Conservation (phyloP, 2,113 vertebrate genomes). For the Nesogale talazaci region DNA sequence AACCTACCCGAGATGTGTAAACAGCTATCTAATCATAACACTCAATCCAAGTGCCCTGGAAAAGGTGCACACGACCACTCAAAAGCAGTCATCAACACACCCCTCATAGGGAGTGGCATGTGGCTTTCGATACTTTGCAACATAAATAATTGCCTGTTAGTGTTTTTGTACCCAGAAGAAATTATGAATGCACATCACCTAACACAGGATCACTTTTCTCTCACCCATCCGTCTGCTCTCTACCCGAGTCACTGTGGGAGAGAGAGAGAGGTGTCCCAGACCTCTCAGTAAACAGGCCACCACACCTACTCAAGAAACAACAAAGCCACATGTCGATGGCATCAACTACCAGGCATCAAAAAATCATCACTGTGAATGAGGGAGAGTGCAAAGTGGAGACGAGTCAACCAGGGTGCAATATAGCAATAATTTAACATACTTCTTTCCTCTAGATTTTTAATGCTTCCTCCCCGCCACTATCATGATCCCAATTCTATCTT, state of each 20-base stretch:
- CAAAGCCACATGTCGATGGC: too few relatives aligned
- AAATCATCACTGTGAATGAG: too few relatives aligned
- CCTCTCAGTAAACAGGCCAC: neutral
- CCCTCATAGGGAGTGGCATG: neutral
- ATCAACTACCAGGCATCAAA: too few relatives aligned
- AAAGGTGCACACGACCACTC: neutral
- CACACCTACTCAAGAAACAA: too few relatives aligned
- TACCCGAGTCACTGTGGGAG: neutral
- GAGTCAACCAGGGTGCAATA: too few relatives aligned
- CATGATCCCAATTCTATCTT: too few relatives aligned
- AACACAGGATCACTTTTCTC: neutral
- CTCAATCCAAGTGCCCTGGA: neutral
- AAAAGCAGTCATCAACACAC: neutral
- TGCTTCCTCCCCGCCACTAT: too few relatives aligned
- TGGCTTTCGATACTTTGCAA: neutral
- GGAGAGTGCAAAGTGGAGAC: too few relatives aligned
- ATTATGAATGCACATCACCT: neutral
- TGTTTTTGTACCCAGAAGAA: neutral
- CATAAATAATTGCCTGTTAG: neutral
- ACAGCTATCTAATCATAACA: neutral
- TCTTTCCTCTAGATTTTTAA: too few relatives aligned
- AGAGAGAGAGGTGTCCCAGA: neutral
- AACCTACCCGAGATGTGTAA: neutral
- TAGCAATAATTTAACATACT: too few relatives aligned
- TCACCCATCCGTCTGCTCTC: neutral